phyloP scores from a whole-genome alignment of 2,888 invertebrate species.

The Crematogaster levior region DNA sequence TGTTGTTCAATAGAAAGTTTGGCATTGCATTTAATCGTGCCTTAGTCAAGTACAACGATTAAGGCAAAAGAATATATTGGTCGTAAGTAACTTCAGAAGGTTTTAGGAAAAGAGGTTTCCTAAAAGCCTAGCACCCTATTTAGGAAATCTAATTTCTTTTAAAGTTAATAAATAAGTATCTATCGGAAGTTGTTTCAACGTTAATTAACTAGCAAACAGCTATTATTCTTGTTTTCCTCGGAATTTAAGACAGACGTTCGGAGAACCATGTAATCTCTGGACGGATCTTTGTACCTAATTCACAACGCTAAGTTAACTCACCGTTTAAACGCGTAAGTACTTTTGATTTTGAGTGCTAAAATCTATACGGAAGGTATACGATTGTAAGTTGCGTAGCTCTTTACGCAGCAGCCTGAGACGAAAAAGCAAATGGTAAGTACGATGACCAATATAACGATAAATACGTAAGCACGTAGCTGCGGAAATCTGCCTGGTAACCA shows the following conservation, averaged over 20 bases:
- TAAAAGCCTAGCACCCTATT: not conserved
- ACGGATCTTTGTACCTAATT: constrained; percentile 71
- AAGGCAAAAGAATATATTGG: not conserved
- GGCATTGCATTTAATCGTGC: not conserved
- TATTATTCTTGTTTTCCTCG: constrained; percentile 19
- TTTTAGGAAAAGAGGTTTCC: not conserved
- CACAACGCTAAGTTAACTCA: constrained; percentile 58
- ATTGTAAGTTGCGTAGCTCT: constrained; percentile 76
- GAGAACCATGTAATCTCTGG: constrained; percentile 70
- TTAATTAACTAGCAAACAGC: not conserved
- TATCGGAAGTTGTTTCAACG: not conserved
- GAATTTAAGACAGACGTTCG: constrained; percentile 59
- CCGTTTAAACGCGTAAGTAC: constrained; percentile 23
- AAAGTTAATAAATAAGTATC: constrained; percentile 14
- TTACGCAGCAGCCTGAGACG: constrained; percentile 76
- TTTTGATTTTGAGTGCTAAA: constrained; percentile 27
- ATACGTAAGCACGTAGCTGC: constrained; percentile 87
- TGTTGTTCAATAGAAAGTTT: constrained; percentile 17
- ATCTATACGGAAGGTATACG: constrained; percentile 74
- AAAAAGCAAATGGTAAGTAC: constrained; percentile 74
- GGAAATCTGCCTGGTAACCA: constrained; percentile 92
- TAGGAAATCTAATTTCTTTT: not conserved
- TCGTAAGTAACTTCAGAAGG: constrained; percentile 1
- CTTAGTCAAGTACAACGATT: not conserved
- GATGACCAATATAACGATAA: constrained; percentile 81